Conservation (phyloP, 2,888 invertebrate species). For the Pristionchus japonicus region DNA sequence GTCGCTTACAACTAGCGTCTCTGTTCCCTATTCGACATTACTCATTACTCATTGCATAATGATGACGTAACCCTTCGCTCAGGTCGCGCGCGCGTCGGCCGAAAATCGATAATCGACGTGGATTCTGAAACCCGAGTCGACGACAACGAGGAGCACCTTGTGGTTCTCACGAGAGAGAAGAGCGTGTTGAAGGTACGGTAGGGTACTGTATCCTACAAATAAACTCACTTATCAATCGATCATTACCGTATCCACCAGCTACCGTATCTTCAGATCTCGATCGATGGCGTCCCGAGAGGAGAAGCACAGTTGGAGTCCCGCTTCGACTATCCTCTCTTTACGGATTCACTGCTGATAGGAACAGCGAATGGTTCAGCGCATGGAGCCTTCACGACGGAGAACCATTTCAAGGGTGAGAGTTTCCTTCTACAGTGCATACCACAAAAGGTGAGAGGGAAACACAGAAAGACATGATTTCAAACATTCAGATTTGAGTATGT, state of each 20-base stretch:
- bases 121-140: slow-evolving; percentile 52
- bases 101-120: slow-evolving; percentile 44
- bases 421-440: too few species aligned
- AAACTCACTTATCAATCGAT: too few species aligned
- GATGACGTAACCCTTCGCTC: background rate
- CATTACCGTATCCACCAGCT: too few species aligned
- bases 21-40: too few species aligned
- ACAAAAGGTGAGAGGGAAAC: too few species aligned
- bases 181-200: slow-evolving; percentile 54
- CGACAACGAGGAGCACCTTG: slow-evolving; percentile 67
- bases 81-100: slow-evolving; percentile 39
- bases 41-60: background rate
- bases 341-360: slow-evolving; percentile 68
- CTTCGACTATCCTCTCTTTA: slow-evolving; percentile 69
- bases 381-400: slow-evolving; percentile 52
- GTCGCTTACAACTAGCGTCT: background rate
- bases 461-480: too few species aligned
- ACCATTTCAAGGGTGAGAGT: slow-evolving; percentile 52
- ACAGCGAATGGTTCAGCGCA: slow-evolving; percentile 51
- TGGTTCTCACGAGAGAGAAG: slow-evolving; percentile 55
- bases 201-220: background rate
- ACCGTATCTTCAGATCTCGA: slow-evolving; percentile 43
- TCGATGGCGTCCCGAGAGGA: slow-evolving; percentile 61
- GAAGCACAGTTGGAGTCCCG: slow-evolving; percentile 59
- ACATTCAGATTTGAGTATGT: too few species aligned